These are phyloP conservation scores for Halcyon smyrnensis DNA, from an alignment of 2,797 vertebrate species.

Conservation along the genomic window DNA sequence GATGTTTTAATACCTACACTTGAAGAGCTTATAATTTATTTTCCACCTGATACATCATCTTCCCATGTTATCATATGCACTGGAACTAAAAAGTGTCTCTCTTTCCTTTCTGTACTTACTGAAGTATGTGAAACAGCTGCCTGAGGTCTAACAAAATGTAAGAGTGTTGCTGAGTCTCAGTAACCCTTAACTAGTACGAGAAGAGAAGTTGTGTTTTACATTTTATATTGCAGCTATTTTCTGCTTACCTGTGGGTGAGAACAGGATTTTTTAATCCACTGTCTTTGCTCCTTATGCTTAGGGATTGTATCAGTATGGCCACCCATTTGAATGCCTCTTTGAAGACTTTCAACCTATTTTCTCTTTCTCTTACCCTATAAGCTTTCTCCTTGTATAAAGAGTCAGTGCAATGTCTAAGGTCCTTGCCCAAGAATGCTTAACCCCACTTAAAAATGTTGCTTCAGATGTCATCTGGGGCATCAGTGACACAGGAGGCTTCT, in stretches of 20 bases:
- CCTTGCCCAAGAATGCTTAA: not conserved
- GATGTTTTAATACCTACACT: not conserved
- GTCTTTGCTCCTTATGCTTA: not conserved
- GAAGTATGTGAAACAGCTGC: not conserved
- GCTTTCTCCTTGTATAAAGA: not conserved
- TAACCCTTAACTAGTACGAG: not conserved
- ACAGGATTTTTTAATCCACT: not conserved
- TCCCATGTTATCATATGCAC: not conserved
- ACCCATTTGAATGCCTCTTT: not conserved
- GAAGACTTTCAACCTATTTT: not conserved
- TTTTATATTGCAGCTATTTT: not conserved
- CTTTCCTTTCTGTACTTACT: not conserved
- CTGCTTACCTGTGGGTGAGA: not conserved
- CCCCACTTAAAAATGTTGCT: not conserved
- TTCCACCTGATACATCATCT: not conserved
- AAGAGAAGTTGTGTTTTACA: not conserved
- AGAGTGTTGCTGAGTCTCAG: not conserved
- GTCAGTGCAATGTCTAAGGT: not conserved
- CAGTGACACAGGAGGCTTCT: not conserved
- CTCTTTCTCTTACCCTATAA: not conserved
- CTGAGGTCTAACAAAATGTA: not conserved
- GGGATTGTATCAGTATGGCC: not conserved
- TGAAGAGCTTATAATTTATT: not conserved
- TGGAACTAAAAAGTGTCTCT: not conserved
- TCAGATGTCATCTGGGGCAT: not conserved